Base-by-base conservation (phyloP, 2,797 vertebrate genomes). In the Acrossocheilus wenchowensis region DNA sequence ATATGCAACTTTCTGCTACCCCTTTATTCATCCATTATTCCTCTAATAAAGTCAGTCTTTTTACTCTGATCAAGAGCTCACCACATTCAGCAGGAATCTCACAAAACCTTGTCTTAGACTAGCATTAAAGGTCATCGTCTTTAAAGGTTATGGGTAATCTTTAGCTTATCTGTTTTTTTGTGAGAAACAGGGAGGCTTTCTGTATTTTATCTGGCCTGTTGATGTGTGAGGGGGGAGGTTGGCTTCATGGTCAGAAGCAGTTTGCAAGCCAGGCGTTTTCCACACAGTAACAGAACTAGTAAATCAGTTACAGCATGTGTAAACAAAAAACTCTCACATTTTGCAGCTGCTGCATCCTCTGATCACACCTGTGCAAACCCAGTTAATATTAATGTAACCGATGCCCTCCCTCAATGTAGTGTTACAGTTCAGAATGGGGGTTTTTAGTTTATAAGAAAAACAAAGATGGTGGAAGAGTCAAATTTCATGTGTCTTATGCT, bases 221-320 rank as follows among this genome's bases (percentile, higher is more conserved):
- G 78, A 50, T 74, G 41, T 86, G 84, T 30, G 9, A 80, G 62
- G 66, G 84, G 68, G 84, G 36, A 26, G 36, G 39, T 45, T 80
- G 50, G 45, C 66, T 83, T 83, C 82, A 79, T 79, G 69, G 82
- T 12, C 77, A 64, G 21, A 39, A 10, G 14, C 21, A 3, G 34
- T 52, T 77, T 39, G 62, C 60, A 78, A 78, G 19, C n/a, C 64
- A 69, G 64, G 11, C 10, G 1, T 81, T 86, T 73, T 62, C 43
- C 62, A 79, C 86, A 57, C 14, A 45, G 36, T 57, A 83, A 81
- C 87, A 26, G 21, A 43, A 85, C 80, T 30, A 11, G 86, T 90
- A 72, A 87, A 88, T 90, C 83, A 88, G 89, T 87, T 81, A 88
- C 89, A 72, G 85, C 26, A 7, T 69, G 78, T 83, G 87, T 36